Evolutionary conservation across 2,888 invertebrate genomes (phyloP).

Genomic region (Leucoptera coffeella): DNA sequence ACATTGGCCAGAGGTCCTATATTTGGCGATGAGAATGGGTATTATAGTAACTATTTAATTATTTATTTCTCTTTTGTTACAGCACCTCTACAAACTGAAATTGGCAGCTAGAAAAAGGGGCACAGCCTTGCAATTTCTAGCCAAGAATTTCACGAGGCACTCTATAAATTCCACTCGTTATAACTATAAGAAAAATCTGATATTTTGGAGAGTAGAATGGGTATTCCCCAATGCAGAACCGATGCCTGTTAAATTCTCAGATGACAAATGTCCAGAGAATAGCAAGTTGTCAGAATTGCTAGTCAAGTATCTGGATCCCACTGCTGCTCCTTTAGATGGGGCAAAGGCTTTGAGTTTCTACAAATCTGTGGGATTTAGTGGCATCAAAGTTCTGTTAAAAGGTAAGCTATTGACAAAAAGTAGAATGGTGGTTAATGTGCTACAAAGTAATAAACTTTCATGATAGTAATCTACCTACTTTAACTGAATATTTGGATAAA

Average conservation of each 20-base stretch:
- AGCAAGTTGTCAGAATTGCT: slow-evolving; percentile 53
- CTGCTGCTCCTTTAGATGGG: slow-evolving; percentile 29
- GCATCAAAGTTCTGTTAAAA: slow-evolving; percentile 63
- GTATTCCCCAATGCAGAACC: slow-evolving; percentile 67
- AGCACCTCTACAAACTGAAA: slow-evolving; percentile 47
- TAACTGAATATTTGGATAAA: no score
- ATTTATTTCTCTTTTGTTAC: no score
- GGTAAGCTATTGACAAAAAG: slow-evolving; percentile 44
- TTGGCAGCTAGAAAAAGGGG: slow-evolving; percentile 54
- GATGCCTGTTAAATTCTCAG: slow-evolving; percentile 50
- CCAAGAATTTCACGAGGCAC: slow-evolving; percentile 66
- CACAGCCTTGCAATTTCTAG: slow-evolving; percentile 60
- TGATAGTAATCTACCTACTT: no score
- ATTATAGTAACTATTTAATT: no score
- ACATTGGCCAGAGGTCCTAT: no score
- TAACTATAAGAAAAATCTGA: slow-evolving; percentile 56
- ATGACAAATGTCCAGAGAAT: slow-evolving; percentile 62
- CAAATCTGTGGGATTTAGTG: slow-evolving; percentile 56
- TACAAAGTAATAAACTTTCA: no score
- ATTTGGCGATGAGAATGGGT: no score
- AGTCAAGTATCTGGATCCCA: slow-evolving; percentile 57
- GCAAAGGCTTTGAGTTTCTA: slow-evolving; percentile 60
- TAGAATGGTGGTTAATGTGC: background rate
- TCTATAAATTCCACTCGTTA: slow-evolving; percentile 65
- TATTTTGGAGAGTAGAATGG: slow-evolving; percentile 81